Percentiles rank a stretch among this genome's conserved stretches.
Evolutionary conservation across 2,113 vertebrate species (phyloP).

Genomic region (Ornithorhynchus anatinus): DNA sequence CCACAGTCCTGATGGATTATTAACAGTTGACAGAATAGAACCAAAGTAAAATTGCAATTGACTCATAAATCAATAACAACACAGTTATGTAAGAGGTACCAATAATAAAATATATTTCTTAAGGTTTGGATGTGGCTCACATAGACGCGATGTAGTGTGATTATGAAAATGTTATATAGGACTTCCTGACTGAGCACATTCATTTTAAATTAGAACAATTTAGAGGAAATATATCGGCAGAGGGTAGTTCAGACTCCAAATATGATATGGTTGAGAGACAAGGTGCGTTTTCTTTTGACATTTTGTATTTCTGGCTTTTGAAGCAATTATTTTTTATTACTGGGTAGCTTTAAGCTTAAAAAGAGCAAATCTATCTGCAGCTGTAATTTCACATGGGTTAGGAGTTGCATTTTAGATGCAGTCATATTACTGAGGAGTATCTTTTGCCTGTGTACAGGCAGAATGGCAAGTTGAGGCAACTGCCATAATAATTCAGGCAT

Average conservation of each 20-base stretch:
- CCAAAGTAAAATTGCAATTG: conserved; percentile 36
- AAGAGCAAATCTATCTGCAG: not conserved
- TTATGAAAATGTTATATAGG: not conserved
- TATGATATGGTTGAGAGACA: not conserved
- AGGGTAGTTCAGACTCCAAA: not conserved
- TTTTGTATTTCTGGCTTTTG: not conserved
- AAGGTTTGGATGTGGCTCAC: not conserved
- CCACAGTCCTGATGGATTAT: conserved; percentile 12
- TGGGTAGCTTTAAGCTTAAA: not conserved
- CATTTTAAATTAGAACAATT: not conserved
- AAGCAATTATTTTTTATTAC: not conserved
- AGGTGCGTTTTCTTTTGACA: not conserved
- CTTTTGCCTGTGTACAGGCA: not conserved
- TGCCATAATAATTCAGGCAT: not conserved
- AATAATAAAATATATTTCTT: conserved; percentile 22
- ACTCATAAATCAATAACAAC: conserved; percentile 40
- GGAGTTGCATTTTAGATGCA: too few relatives aligned
- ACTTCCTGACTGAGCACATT: not conserved
- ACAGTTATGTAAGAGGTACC: conserved; percentile 12
- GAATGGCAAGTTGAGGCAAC: not conserved
- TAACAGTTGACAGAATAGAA: conserved; percentile 44
- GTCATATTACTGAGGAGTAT: not conserved
- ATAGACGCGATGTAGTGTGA: not conserved
- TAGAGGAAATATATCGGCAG: not conserved
- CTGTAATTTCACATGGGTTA: too few relatives aligned